Percentiles rank a stretch among this genome's conserved stretches.
Evolutionary conservation across 2,888 invertebrate genomes (phyloP).

Genomic region (Malachius bipustulatus): DNA sequence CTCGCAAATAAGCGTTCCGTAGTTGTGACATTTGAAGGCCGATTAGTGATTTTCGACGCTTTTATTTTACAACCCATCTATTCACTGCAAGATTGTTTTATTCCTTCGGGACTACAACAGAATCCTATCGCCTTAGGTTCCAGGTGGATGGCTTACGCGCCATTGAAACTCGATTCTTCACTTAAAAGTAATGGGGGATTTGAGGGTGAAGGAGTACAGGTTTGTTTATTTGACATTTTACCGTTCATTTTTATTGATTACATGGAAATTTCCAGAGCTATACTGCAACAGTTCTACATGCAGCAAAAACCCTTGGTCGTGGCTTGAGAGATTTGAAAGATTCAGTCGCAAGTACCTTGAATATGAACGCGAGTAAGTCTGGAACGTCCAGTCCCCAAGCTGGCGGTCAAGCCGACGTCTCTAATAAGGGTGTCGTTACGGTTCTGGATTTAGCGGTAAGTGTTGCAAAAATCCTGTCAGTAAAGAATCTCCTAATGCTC

Average conservation of each 20-base stretch:
- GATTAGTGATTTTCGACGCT: slow-evolving; percentile 84
- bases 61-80: slow-evolving; percentile 75
- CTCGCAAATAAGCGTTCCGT: slow-evolving; percentile 80
- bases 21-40: slow-evolving; percentile 78
- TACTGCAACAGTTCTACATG: slow-evolving; percentile 87
- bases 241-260: slow-evolving; percentile 2
- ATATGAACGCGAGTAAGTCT: slow-evolving; percentile 46
- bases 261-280: slow-evolving; percentile 70
- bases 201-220: slow-evolving; percentile 47
- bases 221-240: slow-evolving; percentile 15
- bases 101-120: slow-evolving; percentile 65
- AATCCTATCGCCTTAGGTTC: slow-evolving; percentile 83
- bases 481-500: too few relatives aligned
- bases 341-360: slow-evolving; percentile 80
- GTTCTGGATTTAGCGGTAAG: slow-evolving; percentile 70
- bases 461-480: background rate
- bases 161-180: slow-evolving; percentile 67
- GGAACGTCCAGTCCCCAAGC: slow-evolving; percentile 27
- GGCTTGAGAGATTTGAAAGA: slow-evolving; percentile 83
- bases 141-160: slow-evolving; percentile 76
- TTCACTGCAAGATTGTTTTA: slow-evolving; percentile 80
- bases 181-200: slow-evolving; percentile 75
- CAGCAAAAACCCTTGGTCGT: slow-evolving; percentile 87
- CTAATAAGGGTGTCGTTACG: slow-evolving; percentile 79
- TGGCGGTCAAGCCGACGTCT: slow-evolving; percentile 39